Base-by-base conservation (phyloP, 1,140 invertebrate species). In the Melitaea cinxia region DNA sequence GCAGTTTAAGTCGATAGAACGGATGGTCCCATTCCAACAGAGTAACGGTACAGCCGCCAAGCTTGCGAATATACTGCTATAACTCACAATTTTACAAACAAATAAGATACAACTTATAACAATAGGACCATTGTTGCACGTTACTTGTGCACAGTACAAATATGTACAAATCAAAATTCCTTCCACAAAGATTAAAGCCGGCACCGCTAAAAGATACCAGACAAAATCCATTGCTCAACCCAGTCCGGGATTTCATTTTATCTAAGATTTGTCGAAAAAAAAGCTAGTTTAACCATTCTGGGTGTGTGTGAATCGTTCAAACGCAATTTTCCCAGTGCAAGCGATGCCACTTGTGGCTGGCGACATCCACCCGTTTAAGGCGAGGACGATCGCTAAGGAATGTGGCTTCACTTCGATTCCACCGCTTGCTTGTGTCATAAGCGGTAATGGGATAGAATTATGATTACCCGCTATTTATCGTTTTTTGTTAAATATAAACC, bases 371-470 rank as follows among this genome's bases (percentile, higher is more conserved):
- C 82, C 80, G 75, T 82, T 84, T 85, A 88, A 75, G 83, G 82
- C 80, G 80, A 88, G 83, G 82, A 83, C 84, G 78, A 64, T 84
- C 79, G 82, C 83, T 52, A 42, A 80, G 85, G 84, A 87, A 88
- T 85, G 85, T 77, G 72, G 70, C 70, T 62, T 75, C 71, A 68
- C 75, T 73, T 80, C 72, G 66, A 65, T 55, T 53, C 55, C 58
- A 58, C 54, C 72, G 62, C 61, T 47, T 70, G 64, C 61, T 45
- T 61, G 75, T 63, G 72, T 67, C 52, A 72, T 56, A 73, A 80
- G 73, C 59, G 60, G 33, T 52, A 30, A 52, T 52, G 9, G 14
- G 10, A 15, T 52, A 26, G 49, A 28, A 52, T 52, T 52, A 52
- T 26, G 23, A 26, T 52, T 24, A 52, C 12, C 49, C 7, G 15